Percentiles rank a stretch among this genome's conserved stretches.
phyloP scores from a whole-genome alignment of 2,888 invertebrate genomes.

The Idaea aversata region DNA sequence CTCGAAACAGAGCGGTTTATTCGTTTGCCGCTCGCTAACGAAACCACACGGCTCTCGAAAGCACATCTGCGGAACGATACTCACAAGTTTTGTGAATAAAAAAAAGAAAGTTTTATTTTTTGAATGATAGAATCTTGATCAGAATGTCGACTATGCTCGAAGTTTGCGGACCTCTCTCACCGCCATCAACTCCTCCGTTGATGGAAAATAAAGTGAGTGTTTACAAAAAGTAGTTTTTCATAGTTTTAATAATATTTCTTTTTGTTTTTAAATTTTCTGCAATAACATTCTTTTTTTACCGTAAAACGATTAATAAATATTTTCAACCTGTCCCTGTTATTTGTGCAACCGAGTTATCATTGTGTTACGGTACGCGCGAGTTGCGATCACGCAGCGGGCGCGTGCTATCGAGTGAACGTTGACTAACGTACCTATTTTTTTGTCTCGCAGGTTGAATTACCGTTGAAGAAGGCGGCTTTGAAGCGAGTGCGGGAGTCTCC shows the following conservation, averaged over 20 bases:
- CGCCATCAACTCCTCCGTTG: slow-evolving; percentile 86
- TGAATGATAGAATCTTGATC: slow-evolving; percentile 59
- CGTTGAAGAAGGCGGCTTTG: slow-evolving; percentile 63
- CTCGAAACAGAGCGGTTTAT: slow-evolving; percentile 68
- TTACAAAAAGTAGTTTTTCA: slow-evolving; percentile 18
- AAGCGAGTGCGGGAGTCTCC: slow-evolving; percentile 61
- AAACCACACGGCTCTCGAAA: slow-evolving; percentile 68
- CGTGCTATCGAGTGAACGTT: slow-evolving; percentile 66
- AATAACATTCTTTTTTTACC: slow-evolving; percentile 1
- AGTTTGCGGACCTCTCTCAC: slow-evolving; percentile 82
- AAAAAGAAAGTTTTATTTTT: slow-evolving; percentile 65
- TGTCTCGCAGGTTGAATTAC: slow-evolving; percentile 71
- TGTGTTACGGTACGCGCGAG: slow-evolving; percentile 42
- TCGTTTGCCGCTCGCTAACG: slow-evolving; percentile 71
- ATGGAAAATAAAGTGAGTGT: slow-evolving; percentile 79
- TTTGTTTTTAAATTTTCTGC: background rate
- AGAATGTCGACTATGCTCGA: slow-evolving; percentile 71
- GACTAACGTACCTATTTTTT: slow-evolving; percentile 63
- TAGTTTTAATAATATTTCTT: background rate
- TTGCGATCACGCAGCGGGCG: slow-evolving; percentile 68
- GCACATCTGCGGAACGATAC: slow-evolving; percentile 47
- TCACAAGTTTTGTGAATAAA: slow-evolving; percentile 73
- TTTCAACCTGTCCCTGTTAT: slow-evolving; percentile 29
- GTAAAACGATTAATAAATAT: slow-evolving; percentile 11
- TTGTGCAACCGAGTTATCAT: slow-evolving; percentile 67